Percentiles rank a stretch among this genome's conserved stretches.
phyloP scores from a whole-genome alignment of 2,797 vertebrate genomes.

The Lophius americanus region DNA sequence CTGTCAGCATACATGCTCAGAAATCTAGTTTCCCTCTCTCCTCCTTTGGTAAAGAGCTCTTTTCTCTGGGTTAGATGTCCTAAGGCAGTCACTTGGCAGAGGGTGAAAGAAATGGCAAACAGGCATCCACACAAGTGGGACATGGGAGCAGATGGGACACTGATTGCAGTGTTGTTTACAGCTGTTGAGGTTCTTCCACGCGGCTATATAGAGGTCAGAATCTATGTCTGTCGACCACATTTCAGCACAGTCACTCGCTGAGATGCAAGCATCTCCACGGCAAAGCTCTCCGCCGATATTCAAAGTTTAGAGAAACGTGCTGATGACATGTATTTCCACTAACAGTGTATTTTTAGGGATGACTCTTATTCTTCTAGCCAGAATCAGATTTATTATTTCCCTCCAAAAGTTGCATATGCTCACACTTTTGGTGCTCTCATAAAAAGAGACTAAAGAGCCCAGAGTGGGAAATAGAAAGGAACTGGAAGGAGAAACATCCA shows the following conservation, averaged over 20 bases:
- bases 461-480: constrained; percentile 44
- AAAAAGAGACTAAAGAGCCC: constrained; percentile 60
- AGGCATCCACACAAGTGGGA: constrained; percentile 85
- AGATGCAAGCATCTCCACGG: constrained; percentile 49
- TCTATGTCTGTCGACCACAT: constrained; percentile 73
- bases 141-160: constrained; percentile 85
- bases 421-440: constrained; percentile 16
- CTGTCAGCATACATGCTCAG: constrained; percentile 61
- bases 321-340: not conserved
- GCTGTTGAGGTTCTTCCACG: constrained; percentile 82
- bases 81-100: constrained; percentile 85
- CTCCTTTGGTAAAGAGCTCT: constrained; percentile 84
- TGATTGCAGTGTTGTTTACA: constrained; percentile 87
- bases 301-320: constrained; percentile 23
- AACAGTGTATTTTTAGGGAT: not conserved
- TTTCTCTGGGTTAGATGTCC: constrained; percentile 86
- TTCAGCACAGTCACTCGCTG: constrained; percentile 53
- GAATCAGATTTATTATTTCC: constrained; percentile 23
- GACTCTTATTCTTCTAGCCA: constrained; percentile 14
- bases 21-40: constrained; percentile 80
- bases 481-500: constrained; percentile 68
- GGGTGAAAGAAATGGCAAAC: constrained; percentile 85
- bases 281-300: constrained; percentile 38
- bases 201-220: constrained; percentile 79
- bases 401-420: constrained; percentile 27